A percentile compares a stretch with the other conserved stretches of the same genome.
Evolutionary conservation across 1,140 invertebrate species (phyloP).

Genomic region (Tribolium castaneum): DNA sequence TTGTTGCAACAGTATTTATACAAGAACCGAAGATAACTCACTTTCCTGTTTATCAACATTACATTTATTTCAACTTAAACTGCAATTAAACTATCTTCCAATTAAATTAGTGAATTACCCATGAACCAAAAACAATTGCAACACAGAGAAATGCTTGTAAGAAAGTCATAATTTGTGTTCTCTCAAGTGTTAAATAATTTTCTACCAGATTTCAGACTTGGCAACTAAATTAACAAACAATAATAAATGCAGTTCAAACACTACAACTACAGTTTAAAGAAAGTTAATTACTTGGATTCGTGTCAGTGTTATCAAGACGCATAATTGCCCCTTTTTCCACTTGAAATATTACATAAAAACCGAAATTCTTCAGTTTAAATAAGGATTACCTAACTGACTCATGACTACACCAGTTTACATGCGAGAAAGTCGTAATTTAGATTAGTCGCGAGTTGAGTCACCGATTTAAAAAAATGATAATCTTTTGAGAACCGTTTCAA

Average conservation of each 20-base stretch:
- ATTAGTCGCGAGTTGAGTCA: not conserved
- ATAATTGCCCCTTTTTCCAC: not conserved
- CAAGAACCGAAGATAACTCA: no score
- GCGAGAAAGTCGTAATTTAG: not conserved
- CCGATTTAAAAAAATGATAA: not conserved
- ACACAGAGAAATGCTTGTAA: not conserved
- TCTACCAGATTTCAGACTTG: not conserved
- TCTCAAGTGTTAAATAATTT: not conserved
- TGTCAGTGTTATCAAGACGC: not conserved
- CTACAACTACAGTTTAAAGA: not conserved
- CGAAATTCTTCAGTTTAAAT: not conserved
- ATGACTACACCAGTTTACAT: not conserved
- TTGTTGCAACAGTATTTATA: no score
- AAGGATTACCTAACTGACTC: not conserved
- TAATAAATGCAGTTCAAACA: not conserved
- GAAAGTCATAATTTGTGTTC: not conserved
- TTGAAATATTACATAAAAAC: not conserved
- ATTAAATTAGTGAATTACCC: not conserved
- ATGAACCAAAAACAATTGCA: not conserved
- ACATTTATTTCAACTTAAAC: no score
- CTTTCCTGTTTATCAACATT: no score
- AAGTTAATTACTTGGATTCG: not conserved
- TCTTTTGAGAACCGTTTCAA: not conserved
- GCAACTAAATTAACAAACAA: not conserved
- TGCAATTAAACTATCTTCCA: not conserved